Base-by-base conservation (phyloP, 1,140 invertebrate species). In the Pollicipes pollicipes region DNA sequence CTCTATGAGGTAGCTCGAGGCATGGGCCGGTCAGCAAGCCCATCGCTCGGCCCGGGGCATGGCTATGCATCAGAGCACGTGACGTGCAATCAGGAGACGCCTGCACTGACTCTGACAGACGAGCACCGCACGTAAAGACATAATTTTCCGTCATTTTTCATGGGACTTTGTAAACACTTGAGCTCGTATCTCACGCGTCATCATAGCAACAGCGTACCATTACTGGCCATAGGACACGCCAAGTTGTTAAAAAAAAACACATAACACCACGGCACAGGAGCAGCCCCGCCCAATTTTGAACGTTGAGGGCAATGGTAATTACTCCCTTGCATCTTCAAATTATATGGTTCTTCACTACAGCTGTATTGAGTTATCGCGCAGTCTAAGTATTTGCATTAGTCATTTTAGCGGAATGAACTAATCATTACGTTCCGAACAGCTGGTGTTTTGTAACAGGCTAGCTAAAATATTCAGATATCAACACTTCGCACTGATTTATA, bases 121-220 rank as follows among this genome's bases (percentile, higher is more conserved):
- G 45, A 10, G 10, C 45, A 58, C 17, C n/a, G 24, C 45, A 58
- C 24, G 45, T 21, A 58, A 21, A 58, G 45, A 58, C 45, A 58
- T 58, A 58, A 58, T 58, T 58, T 58, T 58, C 45, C 45, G 45
- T 58, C 45, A 58, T 58, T 58, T 24, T 58, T 58, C 45, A 58
- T 58, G 45, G 13, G 45, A 24, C 45, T 21, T 10, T 17, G 45
- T 58, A 58, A 58, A 58, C 45, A 58, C 45, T 10, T 21, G 21
- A 10, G 21, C 45, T n/a, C 45, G 45, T 58, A 58, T 10, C 45
- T 58, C 45, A 58, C 45, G 24, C 45, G 24, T 58, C 24, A 10
- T 58, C 24, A 58, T 21, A 58, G 13, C 45, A 58, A 58, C 45
- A 58, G 24, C 24, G 45, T 58, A 21, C 45, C 24, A 58, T 58